A percentile compares a stretch with the other conserved stretches of the same genome.
Conservation (phyloP, 2,113 vertebrate genomes). For the Butorides virescens region DNA sequence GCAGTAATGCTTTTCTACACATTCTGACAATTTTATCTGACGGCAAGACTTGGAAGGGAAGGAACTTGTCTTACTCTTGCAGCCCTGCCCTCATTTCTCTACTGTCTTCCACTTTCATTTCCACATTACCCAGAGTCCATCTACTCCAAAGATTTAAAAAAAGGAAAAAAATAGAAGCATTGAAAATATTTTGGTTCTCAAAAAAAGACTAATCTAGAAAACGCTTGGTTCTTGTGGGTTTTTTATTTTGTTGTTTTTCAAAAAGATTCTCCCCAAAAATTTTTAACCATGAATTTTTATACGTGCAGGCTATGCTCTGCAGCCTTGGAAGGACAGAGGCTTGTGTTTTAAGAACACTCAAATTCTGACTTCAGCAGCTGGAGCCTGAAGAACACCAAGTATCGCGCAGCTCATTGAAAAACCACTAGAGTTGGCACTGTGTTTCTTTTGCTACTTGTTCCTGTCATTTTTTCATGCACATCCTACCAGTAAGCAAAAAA, state of each 20-base stretch:
- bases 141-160: neutral
- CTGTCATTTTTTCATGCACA: neutral
- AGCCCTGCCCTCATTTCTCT: neutral
- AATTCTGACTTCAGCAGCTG: neutral
- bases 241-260: neutral
- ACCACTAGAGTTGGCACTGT: neutral
- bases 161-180: neutral
- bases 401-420: neutral
- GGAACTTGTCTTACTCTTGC: neutral
- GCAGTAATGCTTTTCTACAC: neutral
- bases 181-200: neutral
- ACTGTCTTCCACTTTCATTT: neutral
- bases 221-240: neutral
- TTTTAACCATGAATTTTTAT: neutral
- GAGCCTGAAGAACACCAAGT: neutral
- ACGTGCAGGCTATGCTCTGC: neutral
- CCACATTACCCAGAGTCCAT: neutral
- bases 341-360: neutral
- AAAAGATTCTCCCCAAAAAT: neutral
- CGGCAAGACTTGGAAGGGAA: neutral
- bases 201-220: neutral
- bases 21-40: neutral
- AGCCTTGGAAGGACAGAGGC: neutral
- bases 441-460: neutral
- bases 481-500: neutral